phyloP scores from a whole-genome alignment of 1,140 invertebrate species.

The Cotesia glomerata region DNA sequence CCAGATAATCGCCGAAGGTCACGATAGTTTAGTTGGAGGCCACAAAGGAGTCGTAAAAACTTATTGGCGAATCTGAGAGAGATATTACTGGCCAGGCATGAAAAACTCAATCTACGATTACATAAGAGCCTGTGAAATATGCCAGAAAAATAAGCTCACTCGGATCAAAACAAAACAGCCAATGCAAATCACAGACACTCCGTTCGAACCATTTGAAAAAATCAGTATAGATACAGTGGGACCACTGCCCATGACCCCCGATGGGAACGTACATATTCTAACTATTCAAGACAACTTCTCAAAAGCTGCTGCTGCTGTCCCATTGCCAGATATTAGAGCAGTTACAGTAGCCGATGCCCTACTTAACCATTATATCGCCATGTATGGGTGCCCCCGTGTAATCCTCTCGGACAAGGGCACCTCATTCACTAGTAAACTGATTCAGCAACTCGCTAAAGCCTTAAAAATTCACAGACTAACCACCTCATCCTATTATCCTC shows the following conservation, averaged over 20 bases:
- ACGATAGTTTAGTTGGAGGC: neutral
- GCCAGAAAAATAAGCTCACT: too few relatives aligned
- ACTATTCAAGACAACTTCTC: slow-evolving; percentile 45
- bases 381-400: neutral
- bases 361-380: neutral
- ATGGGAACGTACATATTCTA: slow-evolving; percentile 24
- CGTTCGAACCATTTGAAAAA: slow-evolving; percentile 21
- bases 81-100: neutral
- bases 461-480: slow-evolving; percentile 27
- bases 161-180: slow-evolving; percentile 13
- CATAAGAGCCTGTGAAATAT: too few relatives aligned
- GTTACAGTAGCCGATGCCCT: slow-evolving; percentile 38
- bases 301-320: slow-evolving; percentile 37
- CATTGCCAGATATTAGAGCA: slow-evolving; percentile 37
- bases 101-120: too few relatives aligned
- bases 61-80: neutral
- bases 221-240: slow-evolving; percentile 20
- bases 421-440: slow-evolving; percentile 36
- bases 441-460: slow-evolving; percentile 38
- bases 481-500: slow-evolving; percentile 22
- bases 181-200: neutral
- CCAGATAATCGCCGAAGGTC: neutral
- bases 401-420: slow-evolving; percentile 43
- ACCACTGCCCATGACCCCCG: slow-evolving; percentile 1
- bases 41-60: neutral